Evolutionary conservation across 2,113 vertebrate genomes (phyloP).

Genomic region (Sakesphorus luctuosus): DNA sequence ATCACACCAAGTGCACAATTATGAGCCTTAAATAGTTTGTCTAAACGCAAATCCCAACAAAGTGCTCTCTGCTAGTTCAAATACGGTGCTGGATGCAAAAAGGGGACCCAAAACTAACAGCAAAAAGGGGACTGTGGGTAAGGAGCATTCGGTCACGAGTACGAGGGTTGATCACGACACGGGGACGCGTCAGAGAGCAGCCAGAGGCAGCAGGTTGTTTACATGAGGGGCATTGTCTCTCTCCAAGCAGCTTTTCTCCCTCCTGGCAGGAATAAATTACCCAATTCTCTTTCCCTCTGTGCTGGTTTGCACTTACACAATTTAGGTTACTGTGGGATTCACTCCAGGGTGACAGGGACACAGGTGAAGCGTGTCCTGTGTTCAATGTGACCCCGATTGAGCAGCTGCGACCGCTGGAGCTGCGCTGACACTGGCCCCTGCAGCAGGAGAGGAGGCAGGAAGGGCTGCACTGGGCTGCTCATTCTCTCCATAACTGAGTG

Average conservation of each 20-base stretch:
- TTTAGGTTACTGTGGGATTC: not conserved
- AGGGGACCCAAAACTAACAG: not conserved
- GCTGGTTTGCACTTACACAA: not conserved
- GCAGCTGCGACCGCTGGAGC: accelerated
- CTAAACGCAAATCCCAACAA: not conserved
- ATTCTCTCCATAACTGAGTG: not conserved
- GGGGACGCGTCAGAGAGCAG: not conserved
- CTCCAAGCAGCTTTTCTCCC: not conserved
- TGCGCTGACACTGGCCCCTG: accelerated
- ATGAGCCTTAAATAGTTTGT: not conserved
- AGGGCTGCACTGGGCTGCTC: not conserved
- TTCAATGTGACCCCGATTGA: not conserved
- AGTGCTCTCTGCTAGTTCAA: constrained; percentile 26
- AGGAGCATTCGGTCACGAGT: constrained; percentile 24
- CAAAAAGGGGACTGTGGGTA: not conserved
- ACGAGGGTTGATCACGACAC: not conserved
- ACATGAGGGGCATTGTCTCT: not conserved
- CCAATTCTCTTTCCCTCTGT: accelerated
- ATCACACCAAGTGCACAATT: constrained; percentile 35
- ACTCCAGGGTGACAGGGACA: not conserved
- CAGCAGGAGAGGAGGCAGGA: accelerated
- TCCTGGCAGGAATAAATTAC: not conserved
- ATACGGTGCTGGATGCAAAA: constrained; percentile 8
- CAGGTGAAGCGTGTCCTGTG: not conserved
- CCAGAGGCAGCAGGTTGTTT: constrained; percentile 14